Base-by-base conservation (phyloP, 2,797 vertebrate species). In the Cygnus olor region DNA sequence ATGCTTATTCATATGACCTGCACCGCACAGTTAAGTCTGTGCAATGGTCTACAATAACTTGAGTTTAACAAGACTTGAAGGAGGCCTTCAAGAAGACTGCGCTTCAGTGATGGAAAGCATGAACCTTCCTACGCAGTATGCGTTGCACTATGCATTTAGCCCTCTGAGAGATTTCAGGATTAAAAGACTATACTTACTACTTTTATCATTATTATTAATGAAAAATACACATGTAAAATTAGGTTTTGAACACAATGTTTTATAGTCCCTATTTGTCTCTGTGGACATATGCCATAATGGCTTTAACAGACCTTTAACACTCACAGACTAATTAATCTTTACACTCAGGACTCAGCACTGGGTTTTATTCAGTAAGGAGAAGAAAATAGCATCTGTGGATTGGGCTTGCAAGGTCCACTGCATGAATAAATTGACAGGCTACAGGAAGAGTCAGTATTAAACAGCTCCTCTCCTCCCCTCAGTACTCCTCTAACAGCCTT, bases 381-480 rank as follows among this genome's bases (percentile, higher is more conserved):
- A 92, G 93, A 93, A 96, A 90, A 96, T 89, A 93, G 91, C 93
- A 95, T 96, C 89, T 81, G 91, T 85, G 84, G 81, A 97, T 91
- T 95, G 94, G 71, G 83, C 78, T 96, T 89, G 94, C 94, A 95
- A 96, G 93, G 94, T 94, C 94, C 83, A 94, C 72, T 91, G 94
- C 89, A 95, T 94, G 95, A 97, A 97, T 97, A 96, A 96, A 93
- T 94, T 94, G 91, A 85, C 94, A 95, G 92, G 91, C 92, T 97
- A 21, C 79, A 88, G 93, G 82, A 88, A 94, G 85, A 95, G 84
- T 7, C 9, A 4, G 81, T 83, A 94, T 91, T 94, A 85, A 94
- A 79, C 61, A 88, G 94, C 78, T 80, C 82, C 77, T 93, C 81
- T 96, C 79, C 64, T 89, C 84, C 92, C 72, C 90, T 88, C 92